Base-by-base conservation (phyloP, 2,888 invertebrate genomes). In the Pantelozetes paolii region DNA sequence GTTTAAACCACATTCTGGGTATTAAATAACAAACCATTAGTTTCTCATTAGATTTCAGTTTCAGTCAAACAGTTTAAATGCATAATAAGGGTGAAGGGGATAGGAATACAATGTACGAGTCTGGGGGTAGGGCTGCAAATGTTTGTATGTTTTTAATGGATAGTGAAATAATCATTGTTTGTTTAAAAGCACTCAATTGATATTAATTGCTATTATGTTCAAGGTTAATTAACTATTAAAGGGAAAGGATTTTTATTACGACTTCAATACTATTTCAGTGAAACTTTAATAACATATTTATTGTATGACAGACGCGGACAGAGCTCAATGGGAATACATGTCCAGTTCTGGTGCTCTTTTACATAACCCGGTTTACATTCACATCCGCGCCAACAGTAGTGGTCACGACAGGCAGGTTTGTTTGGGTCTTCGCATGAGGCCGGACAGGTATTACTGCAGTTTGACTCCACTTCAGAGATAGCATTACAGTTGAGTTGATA, bases 281-380 rank as follows among this genome's bases (percentile, higher is more conserved):
- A 8, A 50, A 5, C 36, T 9, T n/a, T n/a, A 28, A 59, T 5
- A 5, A n/a, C 5, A 59, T 20, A 18, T 0, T 1, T 42, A 67
- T 20, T n/a, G 13, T 18, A 36, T 26, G 15, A 23, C 69, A 28
- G n/a, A 74, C 74, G 70, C 28, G 74, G 74, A 74, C 74, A 74
- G 11, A 23, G 18, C 20, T 74, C 74, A 1, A n/a, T n/a, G 18
- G 70, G 54, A 70, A 74, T 71, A 59, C 74, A 74, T 9, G 69
- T 36, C 74, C 70, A 74, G 23, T 67, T 67, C 32, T 59, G 70
- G 40, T 74, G 70, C n/a, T 74, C 50, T 23, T 48, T 74, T 13
- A 74, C 74, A 28, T 70, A 74, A 23, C 74, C 74, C 18, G 74
- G 74, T 40, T 5, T 54, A 70, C 74, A 74, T 32, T 74, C 74